Percentiles rank a stretch among this genome's conserved stretches.
These are phyloP conservation scores for Astyanax mexicanus DNA, from an alignment of 2,797 vertebrate genomes.

Conservation along the genomic window DNA sequence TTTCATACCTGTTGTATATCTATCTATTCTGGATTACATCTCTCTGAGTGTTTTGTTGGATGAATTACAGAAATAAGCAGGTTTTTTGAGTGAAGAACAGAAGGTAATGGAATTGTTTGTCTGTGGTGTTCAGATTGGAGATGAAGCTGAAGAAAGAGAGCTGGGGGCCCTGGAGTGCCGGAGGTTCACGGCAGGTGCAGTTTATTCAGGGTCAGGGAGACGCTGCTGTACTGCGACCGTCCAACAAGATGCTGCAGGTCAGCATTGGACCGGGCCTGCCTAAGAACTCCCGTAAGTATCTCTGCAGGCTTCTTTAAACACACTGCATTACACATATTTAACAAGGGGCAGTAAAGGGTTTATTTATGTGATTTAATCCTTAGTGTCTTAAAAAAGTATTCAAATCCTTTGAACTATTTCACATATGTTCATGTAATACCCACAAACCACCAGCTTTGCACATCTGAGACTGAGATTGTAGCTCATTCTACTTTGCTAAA, in stretches of 20 bases:
- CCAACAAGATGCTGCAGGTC: constrained; percentile 95
- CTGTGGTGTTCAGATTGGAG: constrained; percentile 83
- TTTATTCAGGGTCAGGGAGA: constrained; percentile 91
- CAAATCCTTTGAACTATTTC: no score
- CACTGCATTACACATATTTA: not conserved
- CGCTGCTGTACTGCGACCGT: constrained; percentile 85
- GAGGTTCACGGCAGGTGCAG: constrained; percentile 90
- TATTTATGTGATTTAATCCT: no score
- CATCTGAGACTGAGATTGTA: no score
- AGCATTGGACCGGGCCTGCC: constrained; percentile 93
- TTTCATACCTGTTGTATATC: no score
- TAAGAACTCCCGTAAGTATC: constrained; percentile 93
- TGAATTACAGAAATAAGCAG: no score
- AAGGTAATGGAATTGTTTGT: not conserved
- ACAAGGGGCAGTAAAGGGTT: no score
- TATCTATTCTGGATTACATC: no score
- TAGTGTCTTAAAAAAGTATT: no score
- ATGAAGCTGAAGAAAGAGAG: constrained; percentile 97
- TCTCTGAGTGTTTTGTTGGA: no score
- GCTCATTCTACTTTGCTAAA: no score
- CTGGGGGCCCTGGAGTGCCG: constrained; percentile 94
- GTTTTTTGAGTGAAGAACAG: not conserved
- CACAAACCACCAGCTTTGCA: no score
- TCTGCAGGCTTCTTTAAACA: not conserved
- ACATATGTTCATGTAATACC: no score